phyloP scores from a whole-genome alignment of 1,140 invertebrate species.

The Drosophila micromelanica region DNA sequence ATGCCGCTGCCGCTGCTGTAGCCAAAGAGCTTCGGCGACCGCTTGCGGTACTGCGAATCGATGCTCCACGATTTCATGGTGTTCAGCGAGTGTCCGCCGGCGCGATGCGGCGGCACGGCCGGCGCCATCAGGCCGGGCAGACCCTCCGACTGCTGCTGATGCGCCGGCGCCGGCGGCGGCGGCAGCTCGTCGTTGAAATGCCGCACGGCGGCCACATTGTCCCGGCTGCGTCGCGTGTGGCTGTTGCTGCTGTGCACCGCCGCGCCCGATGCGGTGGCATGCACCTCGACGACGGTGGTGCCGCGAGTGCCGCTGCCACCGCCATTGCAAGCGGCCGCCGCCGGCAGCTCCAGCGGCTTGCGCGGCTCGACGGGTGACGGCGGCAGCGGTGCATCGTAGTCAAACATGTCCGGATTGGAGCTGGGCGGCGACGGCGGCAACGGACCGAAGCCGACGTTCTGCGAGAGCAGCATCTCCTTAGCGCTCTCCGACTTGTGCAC shows the following conservation, averaged over 20 bases:
- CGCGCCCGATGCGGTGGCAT: slow-evolving; percentile 69
- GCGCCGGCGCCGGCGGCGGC: slow-evolving; percentile 65
- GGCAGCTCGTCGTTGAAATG: slow-evolving; percentile 75
- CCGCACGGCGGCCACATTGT: slow-evolving; percentile 69
- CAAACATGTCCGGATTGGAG: slow-evolving; percentile 81
- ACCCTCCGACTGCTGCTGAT: slow-evolving; percentile 56
- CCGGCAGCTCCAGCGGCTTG: slow-evolving; percentile 86
- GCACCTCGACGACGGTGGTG: slow-evolving; percentile 71
- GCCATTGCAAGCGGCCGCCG: slow-evolving; percentile 58
- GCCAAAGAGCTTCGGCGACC: slow-evolving; percentile 82
- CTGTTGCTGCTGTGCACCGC: slow-evolving; percentile 65
- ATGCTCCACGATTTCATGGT: slow-evolving; percentile 92
- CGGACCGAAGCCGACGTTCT: slow-evolving; percentile 78
- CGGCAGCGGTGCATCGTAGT: slow-evolving; percentile 89
- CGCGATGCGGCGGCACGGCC: slow-evolving; percentile 90
- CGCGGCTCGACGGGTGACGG: slow-evolving; percentile 87
- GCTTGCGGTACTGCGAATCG: slow-evolving; percentile 89
- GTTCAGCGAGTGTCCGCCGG: slow-evolving; percentile 85
- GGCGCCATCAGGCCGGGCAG: slow-evolving; percentile 75
- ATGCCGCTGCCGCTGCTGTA: slow-evolving; percentile 83
- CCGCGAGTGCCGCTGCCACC: slow-evolving; percentile 44
- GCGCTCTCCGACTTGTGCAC: slow-evolving; percentile 89
- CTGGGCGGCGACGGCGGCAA: slow-evolving; percentile 81
- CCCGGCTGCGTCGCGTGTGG: slow-evolving; percentile 67
- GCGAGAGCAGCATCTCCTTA: slow-evolving; percentile 88